These are phyloP conservation scores for Takifugu flavidus DNA, from an alignment of 2,113 vertebrate genomes.

Conservation along the genomic window DNA sequence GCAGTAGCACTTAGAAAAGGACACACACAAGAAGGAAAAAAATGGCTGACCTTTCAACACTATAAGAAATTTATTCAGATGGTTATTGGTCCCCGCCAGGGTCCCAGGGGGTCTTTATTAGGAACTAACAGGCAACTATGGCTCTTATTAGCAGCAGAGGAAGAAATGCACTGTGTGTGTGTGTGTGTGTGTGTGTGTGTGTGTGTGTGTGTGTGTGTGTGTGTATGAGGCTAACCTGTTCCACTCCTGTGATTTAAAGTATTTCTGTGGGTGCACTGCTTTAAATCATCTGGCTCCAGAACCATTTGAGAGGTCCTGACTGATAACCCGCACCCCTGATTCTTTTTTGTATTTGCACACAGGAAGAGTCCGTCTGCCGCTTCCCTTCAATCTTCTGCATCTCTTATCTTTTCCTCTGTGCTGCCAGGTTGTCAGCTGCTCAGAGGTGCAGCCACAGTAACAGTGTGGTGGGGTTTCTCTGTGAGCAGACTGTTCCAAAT, in stretches of 20 bases:
- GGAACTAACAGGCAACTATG: conserved; percentile 41
- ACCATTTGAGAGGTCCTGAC: conserved; percentile 30
- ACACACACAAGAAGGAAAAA: conserved; percentile 52
- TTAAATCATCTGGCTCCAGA: conserved; percentile 55
- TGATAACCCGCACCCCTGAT: conserved; percentile 25
- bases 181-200: conserved; percentile 10
- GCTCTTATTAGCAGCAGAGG: conserved; percentile 59
- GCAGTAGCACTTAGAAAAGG: conserved; percentile 40
- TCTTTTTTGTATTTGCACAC: conserved; percentile 1
- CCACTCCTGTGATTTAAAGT: conserved; percentile 35
- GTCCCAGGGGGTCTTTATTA: conserved; percentile 64
- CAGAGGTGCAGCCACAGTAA: conserved; percentile 19
- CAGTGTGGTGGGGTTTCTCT: conserved; percentile 29
- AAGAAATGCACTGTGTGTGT: conserved; percentile 22
- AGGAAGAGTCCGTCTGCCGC: neutral
- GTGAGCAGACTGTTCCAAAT: conserved; percentile 17
- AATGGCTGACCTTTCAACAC: conserved; percentile 59
- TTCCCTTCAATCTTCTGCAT: conserved; percentile 9
- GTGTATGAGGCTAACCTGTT: conserved; percentile 35
- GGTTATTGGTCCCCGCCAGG: conserved; percentile 62
- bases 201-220: no score
- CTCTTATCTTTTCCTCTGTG: conserved; percentile 27
- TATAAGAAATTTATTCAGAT: conserved; percentile 59
- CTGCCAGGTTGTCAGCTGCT: conserved; percentile 23
- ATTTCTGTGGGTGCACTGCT: conserved; percentile 16